Evolutionary conservation across 1,140 invertebrate genomes (phyloP).

Genomic region (Neodiprion virginianus): DNA sequence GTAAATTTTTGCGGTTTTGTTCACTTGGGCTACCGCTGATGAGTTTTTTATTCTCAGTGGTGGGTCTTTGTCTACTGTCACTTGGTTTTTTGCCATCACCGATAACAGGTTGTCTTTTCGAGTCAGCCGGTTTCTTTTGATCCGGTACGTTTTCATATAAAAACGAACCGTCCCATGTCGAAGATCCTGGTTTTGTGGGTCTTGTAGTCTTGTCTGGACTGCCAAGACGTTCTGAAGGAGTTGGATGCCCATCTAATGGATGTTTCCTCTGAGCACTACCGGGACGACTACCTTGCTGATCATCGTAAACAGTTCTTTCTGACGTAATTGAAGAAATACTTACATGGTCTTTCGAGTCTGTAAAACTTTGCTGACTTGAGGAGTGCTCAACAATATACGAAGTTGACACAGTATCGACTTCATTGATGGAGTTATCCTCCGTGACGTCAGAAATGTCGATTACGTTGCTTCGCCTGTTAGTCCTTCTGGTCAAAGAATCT

Average conservation of each 20-base stretch:
- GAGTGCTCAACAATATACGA: constrained; percentile 53
- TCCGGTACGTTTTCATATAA: not conserved
- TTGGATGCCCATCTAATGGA: not conserved
- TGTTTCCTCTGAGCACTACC: not conserved
- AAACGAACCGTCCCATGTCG: not conserved
- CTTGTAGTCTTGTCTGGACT: not conserved
- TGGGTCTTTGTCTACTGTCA: not conserved
- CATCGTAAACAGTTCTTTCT: not conserved
- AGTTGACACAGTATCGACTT: constrained; percentile 43
- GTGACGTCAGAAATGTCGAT: constrained; percentile 48
- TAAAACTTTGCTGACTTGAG: constrained; percentile 41
- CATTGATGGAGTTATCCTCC: constrained; percentile 52
- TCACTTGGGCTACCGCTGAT: not conserved
- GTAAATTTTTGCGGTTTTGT: not conserved
- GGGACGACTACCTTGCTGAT: not conserved
- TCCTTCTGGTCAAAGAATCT: not conserved
- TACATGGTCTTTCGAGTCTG: constrained; percentile 26
- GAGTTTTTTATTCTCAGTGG: not conserved
- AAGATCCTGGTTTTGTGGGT: not conserved
- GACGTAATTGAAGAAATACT: constrained; percentile 24
- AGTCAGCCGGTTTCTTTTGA: not conserved
- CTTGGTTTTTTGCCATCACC: not conserved
- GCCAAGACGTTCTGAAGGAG: not conserved
- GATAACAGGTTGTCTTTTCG: not conserved
- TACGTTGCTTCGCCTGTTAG: constrained; percentile 11